Evolutionary conservation across 92 coral and sea anemone species (phyloP), one percentile per base, ranked within the genome.

Genomic region (Palythoa caribaeorum): DNA sequence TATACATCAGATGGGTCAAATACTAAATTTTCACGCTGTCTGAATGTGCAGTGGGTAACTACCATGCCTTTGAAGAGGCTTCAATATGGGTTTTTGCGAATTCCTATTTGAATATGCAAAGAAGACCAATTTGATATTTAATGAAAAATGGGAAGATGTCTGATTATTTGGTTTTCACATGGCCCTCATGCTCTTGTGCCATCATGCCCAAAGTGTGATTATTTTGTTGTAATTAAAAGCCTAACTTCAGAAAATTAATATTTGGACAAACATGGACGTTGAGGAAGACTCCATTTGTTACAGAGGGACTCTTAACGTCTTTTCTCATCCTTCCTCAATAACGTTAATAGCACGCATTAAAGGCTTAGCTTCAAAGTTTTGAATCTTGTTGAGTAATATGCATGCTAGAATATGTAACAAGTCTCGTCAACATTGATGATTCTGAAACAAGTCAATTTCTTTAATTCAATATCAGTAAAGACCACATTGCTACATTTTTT

Each of bases 1-100:
- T 76, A 83, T 83, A 88, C 87, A 88, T 91, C 93, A 91, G 75
- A 90, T 91, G 91, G 88, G 89, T 63, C 91, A 83, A 90, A 91
- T 88, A 75, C 80, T 70, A 59, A 78, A 80, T 88, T 84, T 91
- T 90, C 93, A 91, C 91, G 91, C 93, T 89, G 89, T 77, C 50
- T 88, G 78, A 88, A 91, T 83, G 88, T 81, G 71, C 84, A 83
- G 79, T 81, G 86, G 86, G 86, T 63, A 81, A 81, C 86, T 65
- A 81, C 76, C 86, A 81, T 81, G 75, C 57, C 10, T 47, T 47
- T 81, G 76, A 63, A 81, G 86, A 68, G 86, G 60, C 52, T 38
- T 66, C 86, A 44, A 68, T 81, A 36, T 66, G 36, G 76, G 75
- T 81, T 81, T 79, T 81, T 81, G 86, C 47, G 53, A 65, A 53